Conservation (phyloP, 2,797 vertebrate genomes). For the Lepilemur septentrionalis region DNA sequence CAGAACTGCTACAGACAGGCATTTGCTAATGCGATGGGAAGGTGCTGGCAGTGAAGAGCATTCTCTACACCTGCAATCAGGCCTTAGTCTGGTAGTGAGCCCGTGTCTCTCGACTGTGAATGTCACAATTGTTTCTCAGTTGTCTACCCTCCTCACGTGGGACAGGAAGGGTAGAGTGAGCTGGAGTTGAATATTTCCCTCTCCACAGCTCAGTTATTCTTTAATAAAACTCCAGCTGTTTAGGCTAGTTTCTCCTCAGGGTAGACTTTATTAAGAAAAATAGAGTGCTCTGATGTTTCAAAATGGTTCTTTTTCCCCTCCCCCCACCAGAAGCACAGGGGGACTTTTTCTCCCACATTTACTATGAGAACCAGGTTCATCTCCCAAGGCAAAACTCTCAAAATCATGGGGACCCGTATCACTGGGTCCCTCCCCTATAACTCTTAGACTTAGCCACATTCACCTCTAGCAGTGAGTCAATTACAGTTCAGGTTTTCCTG, state of each 20-base stretch:
- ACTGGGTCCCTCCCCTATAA: neutral
- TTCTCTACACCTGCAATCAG: too few species aligned
- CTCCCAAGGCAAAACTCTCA: neutral
- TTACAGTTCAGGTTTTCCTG: neutral
- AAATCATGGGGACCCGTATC: neutral
- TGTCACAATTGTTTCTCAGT: neutral
- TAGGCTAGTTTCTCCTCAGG: neutral
- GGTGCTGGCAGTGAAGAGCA: neutral
- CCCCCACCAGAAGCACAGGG: fast-evolving
- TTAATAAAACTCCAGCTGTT: neutral
- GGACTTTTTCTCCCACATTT: neutral
- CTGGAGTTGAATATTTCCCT: neutral
- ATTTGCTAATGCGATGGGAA: neutral
- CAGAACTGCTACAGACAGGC: neutral
- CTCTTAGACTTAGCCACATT: neutral
- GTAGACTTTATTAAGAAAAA: neutral
- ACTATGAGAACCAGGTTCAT: neutral
- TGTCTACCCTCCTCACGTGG: neutral
- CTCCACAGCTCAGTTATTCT: neutral
- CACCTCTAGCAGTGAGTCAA: neutral
- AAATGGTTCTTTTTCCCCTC: neutral
- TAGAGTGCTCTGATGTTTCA: neutral
- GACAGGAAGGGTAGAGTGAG: neutral
- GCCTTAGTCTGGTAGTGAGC: neutral
- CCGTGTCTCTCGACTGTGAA: neutral